These are phyloP conservation scores for Carlito syrichta DNA, from an alignment of 2,113 vertebrate species.

Conservation along the genomic window DNA sequence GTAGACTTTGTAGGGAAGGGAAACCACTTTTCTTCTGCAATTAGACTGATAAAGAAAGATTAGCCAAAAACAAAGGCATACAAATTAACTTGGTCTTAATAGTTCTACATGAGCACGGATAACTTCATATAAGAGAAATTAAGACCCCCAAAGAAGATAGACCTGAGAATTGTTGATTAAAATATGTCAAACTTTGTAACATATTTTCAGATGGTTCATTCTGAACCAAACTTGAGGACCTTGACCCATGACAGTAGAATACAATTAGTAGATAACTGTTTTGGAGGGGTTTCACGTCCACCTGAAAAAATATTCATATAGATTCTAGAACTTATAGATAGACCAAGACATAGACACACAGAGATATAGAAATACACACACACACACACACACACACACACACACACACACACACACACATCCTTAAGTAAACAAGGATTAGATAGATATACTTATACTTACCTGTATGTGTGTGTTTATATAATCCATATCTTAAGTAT, in stretches of 20 bases:
- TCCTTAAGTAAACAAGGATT: neutral
- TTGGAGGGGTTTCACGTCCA: neutral
- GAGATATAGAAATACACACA: neutral
- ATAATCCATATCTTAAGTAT: neutral
- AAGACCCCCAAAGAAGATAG: neutral
- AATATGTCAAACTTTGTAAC: neutral
- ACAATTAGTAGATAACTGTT: neutral
- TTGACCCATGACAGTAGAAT: too few species aligned
- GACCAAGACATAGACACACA: neutral
- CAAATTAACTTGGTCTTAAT: neutral
- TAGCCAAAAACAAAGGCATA: neutral
- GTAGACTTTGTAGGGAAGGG: neutral
- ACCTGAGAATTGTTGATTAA: too few species aligned
- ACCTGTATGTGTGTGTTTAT: neutral
- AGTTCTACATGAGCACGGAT: rapidly evolving
- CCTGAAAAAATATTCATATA: neutral
- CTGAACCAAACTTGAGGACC: too few species aligned
- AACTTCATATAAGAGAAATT: neutral
- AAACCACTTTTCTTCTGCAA: neutral
- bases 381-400: too few species aligned
- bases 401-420: too few species aligned
- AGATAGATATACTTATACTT: too few species aligned
- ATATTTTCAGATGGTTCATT: neutral
- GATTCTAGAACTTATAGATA: too few species aligned
- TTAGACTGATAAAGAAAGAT: neutral